Conservation (phyloP, 2,113 vertebrate genomes). For the human region GRCh38 chr7:115862501-115863000, state of each 20-base stretch:
- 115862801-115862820: not conserved
- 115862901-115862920: not conserved
- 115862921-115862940: not conserved
- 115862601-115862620: conserved; percentile 59
- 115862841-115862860: not conserved
- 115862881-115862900: not conserved
- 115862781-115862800: not conserved
- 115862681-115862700: conserved; percentile 77
- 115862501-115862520: conserved; percentile 75
- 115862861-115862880: not conserved
- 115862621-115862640: conserved; percentile 77
- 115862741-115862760: conserved; percentile 49
- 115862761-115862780: conserved; percentile 46
- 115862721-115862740: conserved; percentile 61
- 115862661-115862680: conserved; percentile 68
- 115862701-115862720: conserved; percentile 72
- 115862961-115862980: too few relatives aligned
- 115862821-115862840: not conserved
- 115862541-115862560: conserved; percentile 78
- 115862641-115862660: conserved; percentile 80
- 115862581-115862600: conserved; percentile 60
- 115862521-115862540: conserved; percentile 78
- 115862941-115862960: not conserved
- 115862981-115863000: too few relatives aligned
- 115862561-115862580: conserved; percentile 71